Evolutionary conservation across 2,113 vertebrate genomes (phyloP), one percentile per base, ranked within the genome.

Genomic region (Larimichthys crocea): DNA sequence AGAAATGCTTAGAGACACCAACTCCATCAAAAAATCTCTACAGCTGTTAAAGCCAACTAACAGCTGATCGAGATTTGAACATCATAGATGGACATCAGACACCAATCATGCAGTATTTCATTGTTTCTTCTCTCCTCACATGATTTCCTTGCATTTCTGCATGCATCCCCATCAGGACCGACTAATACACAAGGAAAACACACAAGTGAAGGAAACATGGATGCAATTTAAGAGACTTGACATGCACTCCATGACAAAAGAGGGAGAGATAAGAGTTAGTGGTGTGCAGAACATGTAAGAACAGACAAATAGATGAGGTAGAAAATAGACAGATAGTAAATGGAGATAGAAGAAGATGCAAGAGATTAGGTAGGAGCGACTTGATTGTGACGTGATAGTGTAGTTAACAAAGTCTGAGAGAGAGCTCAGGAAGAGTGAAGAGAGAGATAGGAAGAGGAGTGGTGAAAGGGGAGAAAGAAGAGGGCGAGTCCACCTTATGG

Each of bases 331-430:
- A 14, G 17, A 19, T 44, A 50, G 14, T 40, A 35, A 60, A 71
- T 9, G 26, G 50, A 67, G n/a, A 35, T 62, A 40, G 55, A 8
- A 56, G 61, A 67, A 2, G 66, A 31, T 53, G 71, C 53, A 73
- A 50, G 80, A 70, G 74, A 82, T 86, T 75, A 74, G 88, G 53
- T 19, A 59, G 67, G 74, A 79, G 61, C 63, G n/a, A 70, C 61
- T 56, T 78, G 64, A 83, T 74, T 0, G n/a, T 75, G 82, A 91
- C 62, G 57, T 40, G 79, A 61, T 63, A 76, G 63, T 80, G 79
- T 52, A 5, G 16, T 48, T 68, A 74, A 80, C 66, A 73, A 70
- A 80, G 76, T 72, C 48, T 57, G 6, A 55, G 76, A 61, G 65
- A 72, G 65, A 49, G 62, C 60, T 55, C 22, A 60, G 42, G 44